These are phyloP conservation scores for Henicopernis longicauda DNA, from an alignment of 2,113 vertebrate species.

Conservation along the genomic window DNA sequence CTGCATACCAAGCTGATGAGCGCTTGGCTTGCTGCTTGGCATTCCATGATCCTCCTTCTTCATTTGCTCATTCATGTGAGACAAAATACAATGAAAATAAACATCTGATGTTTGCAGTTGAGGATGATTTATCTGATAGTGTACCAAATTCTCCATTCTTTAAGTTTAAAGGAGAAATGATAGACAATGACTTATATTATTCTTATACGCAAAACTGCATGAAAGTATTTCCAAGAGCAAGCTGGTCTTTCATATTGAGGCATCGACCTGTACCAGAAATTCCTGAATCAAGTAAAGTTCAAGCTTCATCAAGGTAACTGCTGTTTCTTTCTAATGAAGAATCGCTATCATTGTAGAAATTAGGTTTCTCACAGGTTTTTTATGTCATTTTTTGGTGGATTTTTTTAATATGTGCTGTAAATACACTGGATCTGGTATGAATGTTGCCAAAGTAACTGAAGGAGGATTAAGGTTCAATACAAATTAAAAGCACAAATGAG, in stretches of 20 bases:
- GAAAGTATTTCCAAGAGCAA: constrained; percentile 42
- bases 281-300: constrained; percentile 60
- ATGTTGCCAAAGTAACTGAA: neutral
- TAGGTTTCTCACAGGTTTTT: neutral
- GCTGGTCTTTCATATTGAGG: constrained; percentile 82
- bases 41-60: neutral
- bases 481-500: neutral
- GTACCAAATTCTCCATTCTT: neutral
- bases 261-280: constrained; percentile 91
- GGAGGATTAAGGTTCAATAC: neutral
- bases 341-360: rapidly evolving
- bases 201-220: neutral
- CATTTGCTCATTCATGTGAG: neutral
- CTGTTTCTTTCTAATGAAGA: neutral
- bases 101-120: constrained; percentile 24
- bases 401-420: neutral
- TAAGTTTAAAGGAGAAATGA: constrained; percentile 83
- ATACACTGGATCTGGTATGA: neutral
- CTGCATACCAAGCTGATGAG: constrained; percentile 4
- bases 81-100: constrained; percentile 24
- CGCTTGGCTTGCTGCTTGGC: neutral
- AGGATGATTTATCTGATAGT: constrained; percentile 38
- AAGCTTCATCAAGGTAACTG: constrained; percentile 65
- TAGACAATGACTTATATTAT: constrained; percentile 86
- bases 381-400: neutral